These are phyloP conservation scores for Ceratosolen solmsi DNA, from an alignment of 1,140 invertebrate species.

Conservation along the genomic window DNA sequence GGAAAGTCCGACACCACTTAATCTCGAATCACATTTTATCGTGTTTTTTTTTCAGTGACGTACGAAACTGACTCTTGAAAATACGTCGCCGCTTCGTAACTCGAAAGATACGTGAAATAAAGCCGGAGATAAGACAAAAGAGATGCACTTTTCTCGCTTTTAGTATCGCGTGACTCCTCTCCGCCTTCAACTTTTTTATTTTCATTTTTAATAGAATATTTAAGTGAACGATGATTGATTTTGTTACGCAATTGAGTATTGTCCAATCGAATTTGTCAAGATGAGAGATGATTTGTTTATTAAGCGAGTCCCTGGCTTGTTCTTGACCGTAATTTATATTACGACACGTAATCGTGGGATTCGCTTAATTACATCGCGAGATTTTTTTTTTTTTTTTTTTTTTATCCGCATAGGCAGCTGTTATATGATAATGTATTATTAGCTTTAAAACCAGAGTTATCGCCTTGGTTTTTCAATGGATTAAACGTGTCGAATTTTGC, in stretches of 20 bases:
- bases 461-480: background rate
- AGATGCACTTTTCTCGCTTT: background rate
- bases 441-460: background rate
- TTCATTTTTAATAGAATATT: background rate
- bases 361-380: background rate
- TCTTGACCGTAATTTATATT: background rate
- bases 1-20: conserved; percentile 25
- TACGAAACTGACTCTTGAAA: conserved; percentile 3
- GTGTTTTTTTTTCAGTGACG: background rate
- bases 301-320: background rate
- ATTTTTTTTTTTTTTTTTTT: no score
- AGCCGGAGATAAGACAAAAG: background rate
- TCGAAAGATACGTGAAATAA: no score
- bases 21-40: conserved; percentile 47
- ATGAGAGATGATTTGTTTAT: background rate
- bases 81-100: background rate
- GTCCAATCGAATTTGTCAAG: background rate
- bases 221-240: conserved; percentile 1
- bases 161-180: no score
- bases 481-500: background rate
- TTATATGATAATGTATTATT: background rate
- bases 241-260: background rate
- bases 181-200: no score
- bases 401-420: background rate
- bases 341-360: background rate